A percentile compares a stretch with the other conserved stretches of the same genome.
phyloP scores from a whole-genome alignment of 2,888 invertebrate genomes.

The Pollenia angustigena region DNA sequence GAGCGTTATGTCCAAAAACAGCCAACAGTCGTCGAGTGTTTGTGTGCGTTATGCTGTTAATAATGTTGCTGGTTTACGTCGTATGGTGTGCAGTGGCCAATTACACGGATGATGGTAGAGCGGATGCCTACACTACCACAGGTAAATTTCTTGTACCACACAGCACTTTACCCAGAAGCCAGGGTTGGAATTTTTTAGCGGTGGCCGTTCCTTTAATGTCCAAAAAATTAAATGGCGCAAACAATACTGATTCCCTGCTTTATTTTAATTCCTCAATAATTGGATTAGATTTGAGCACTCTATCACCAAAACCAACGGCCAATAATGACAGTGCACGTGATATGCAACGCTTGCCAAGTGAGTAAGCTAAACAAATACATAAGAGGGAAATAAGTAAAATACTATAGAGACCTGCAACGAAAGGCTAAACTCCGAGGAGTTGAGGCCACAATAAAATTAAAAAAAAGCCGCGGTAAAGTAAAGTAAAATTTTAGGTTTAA shows the following conservation, averaged over 20 bases:
- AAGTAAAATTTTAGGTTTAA: too few species aligned
- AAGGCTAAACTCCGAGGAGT: too few species aligned
- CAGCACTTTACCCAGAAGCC: slow-evolving; percentile 6
- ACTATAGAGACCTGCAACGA: too few species aligned
- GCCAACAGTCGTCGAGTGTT: slow-evolving; percentile 74
- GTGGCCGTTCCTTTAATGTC: slow-evolving; percentile 50
- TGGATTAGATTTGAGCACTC: slow-evolving; percentile 32
- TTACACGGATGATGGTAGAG: slow-evolving; percentile 57
- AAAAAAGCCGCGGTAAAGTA: too few species aligned
- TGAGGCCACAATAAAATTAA: too few species aligned
- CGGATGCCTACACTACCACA: slow-evolving; percentile 52
- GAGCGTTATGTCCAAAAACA: slow-evolving; percentile 69
- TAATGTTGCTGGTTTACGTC: slow-evolving; percentile 76
- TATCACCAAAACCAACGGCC: neutral
- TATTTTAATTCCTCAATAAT: slow-evolving; percentile 35
- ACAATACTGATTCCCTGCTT: slow-evolving; percentile 32
- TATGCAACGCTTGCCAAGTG: slow-evolving; percentile 65
- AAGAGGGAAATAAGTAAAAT: too few species aligned
- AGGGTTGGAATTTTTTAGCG: slow-evolving; percentile 24
- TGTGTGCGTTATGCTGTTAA: slow-evolving; percentile 75
- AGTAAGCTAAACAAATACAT: slow-evolving; percentile 22
- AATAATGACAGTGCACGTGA: slow-evolving; percentile 37
- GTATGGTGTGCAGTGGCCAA: slow-evolving; percentile 78
- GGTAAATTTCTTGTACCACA: slow-evolving; percentile 55
- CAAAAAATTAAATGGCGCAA: slow-evolving; percentile 33